Evolutionary conservation across 2,113 vertebrate species (phyloP).

Genomic region (Trachemys scripta): DNA sequence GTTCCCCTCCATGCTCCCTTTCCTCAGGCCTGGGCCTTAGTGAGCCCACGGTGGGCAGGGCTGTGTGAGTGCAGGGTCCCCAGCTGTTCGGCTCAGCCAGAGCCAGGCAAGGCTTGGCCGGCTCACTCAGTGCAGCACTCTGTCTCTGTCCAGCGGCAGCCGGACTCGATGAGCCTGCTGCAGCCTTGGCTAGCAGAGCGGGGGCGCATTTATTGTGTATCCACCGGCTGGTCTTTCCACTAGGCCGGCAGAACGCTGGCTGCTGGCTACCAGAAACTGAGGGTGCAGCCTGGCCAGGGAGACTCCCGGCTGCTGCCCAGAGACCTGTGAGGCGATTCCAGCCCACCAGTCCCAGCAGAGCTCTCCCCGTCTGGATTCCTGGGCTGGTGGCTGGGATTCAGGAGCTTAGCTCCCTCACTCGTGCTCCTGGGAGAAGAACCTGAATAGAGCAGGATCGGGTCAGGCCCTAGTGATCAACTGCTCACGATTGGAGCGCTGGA

Average conservation of each 20-base stretch:
- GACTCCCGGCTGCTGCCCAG: neutral
- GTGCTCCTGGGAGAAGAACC: neutral
- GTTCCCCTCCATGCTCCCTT: neutral
- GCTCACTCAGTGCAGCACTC: neutral
- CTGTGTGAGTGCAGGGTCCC: neutral
- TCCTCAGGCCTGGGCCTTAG: neutral
- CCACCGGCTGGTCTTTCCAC: accelerated
- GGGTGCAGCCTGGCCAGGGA: neutral
- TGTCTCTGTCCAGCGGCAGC: neutral
- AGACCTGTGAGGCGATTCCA: neutral
- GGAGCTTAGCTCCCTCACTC: neutral
- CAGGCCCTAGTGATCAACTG: neutral
- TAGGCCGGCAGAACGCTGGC: neutral
- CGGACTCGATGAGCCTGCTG: neutral
- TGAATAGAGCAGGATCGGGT: neutral
- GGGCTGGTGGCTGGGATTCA: neutral
- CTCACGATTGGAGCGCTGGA: neutral
- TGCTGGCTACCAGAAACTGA: neutral
- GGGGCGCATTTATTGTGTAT: accelerated
- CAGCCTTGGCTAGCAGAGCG: neutral
- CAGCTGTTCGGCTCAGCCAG: neutral
- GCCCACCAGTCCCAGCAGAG: neutral
- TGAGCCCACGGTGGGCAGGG: neutral
- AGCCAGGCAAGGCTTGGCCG: neutral
- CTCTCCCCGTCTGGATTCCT: neutral